Percentiles rank a stretch among this genome's conserved stretches.
These are phyloP conservation scores for Lochmaea crataegi DNA, from an alignment of 2,888 invertebrate genomes.

Conservation along the genomic window DNA sequence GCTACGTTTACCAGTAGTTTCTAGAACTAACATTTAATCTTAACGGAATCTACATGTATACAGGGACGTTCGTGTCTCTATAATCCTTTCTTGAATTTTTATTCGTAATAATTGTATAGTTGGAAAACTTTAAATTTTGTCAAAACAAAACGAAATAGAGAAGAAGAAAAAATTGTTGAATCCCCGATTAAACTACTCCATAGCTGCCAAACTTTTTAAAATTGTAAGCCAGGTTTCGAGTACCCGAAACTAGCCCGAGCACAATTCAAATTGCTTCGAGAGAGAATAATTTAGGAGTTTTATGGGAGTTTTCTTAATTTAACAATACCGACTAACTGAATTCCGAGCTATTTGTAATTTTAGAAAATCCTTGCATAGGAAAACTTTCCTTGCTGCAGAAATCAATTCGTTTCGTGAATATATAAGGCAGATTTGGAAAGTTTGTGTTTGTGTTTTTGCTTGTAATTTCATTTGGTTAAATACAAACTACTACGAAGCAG, in stretches of 20 bases:
- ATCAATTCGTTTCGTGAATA: constrained; percentile 48
- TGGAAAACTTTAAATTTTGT: constrained; percentile 1
- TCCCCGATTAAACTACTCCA: constrained; percentile 28
- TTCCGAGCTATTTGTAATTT: constrained; percentile 30
- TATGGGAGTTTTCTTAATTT: constrained; percentile 35
- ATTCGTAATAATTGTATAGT: too few species aligned
- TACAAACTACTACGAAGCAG: too few species aligned
- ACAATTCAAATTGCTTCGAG: constrained; percentile 28
- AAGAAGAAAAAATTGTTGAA: constrained; percentile 7
- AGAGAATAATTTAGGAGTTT: constrained; percentile 41
- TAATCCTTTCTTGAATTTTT: too few species aligned
- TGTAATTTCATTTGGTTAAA: neutral
- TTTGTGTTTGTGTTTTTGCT: constrained; percentile 44
- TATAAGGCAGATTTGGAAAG: constrained; percentile 55
- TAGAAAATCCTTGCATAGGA: constrained; percentile 29
- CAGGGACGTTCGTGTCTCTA: too few species aligned
- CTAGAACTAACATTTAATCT: too few species aligned
- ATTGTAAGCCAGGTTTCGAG: constrained; percentile 24
- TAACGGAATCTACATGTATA: too few species aligned
- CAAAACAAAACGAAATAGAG: constrained; percentile 6
- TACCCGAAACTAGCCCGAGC: constrained; percentile 23
- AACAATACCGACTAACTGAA: constrained; percentile 38
- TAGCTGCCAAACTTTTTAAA: constrained; percentile 34
- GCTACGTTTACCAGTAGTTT: constrained; percentile 3
- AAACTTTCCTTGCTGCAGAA: constrained; percentile 47